Evolutionary conservation across 2,888 invertebrate genomes (phyloP).

Genomic region (Oscheius sp.): DNA sequence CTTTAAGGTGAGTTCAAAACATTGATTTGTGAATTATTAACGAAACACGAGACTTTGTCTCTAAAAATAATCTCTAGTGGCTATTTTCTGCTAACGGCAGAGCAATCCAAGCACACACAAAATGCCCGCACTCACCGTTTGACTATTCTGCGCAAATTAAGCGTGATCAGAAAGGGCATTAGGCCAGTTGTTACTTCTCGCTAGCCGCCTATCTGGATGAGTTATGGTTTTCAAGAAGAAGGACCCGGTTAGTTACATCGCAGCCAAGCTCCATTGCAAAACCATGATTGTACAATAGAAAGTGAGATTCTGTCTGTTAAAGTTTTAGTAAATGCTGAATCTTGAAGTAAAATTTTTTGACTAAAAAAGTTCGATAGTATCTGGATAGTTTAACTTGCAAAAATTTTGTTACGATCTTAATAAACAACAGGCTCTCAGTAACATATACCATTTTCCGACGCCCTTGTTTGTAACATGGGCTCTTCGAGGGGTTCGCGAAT

Average conservation of each 20-base stretch:
- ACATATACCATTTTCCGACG: constrained; percentile 21
- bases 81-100: neutral
- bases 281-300: too few species aligned
- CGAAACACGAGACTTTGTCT: neutral
- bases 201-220: neutral
- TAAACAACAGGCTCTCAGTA: too few species aligned
- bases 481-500: constrained; percentile 60
- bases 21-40: constrained; percentile 12
- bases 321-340: too few species aligned
- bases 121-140: constrained; percentile 16
- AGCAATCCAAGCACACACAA: neutral
- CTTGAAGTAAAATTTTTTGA: too few species aligned
- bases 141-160: constrained; percentile 36
- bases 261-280: too few species aligned
- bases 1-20: constrained; percentile 34
- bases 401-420: too few species aligned
- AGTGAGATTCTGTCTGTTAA: too few species aligned
- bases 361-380: too few species aligned
- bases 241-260: constrained; percentile 15
- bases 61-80: constrained; percentile 2
- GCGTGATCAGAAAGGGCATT: constrained; percentile 21
- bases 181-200: constrained; percentile 1
- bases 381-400: too few species aligned
- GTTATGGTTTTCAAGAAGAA: constrained; percentile 24
- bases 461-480: constrained; percentile 64